Evolutionary conservation across 2,888 invertebrate genomes (phyloP), one percentile per base, ranked within the genome.

Genomic region (Cantharis rufa): DNA sequence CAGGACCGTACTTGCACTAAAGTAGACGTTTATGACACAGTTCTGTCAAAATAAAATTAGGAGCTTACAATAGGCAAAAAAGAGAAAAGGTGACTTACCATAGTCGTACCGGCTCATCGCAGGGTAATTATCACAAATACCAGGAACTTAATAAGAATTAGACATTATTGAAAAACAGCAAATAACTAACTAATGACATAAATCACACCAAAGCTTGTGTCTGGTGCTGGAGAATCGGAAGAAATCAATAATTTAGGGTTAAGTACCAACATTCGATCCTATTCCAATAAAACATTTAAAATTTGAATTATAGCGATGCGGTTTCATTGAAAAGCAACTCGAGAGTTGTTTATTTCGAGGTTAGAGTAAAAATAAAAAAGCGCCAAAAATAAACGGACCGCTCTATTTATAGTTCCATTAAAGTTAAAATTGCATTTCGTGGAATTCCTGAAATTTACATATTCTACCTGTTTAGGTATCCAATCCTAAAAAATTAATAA

Each of bases 391-490:
- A 48, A 48, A 48, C 48, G 48, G n/a, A 48, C 48, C 7, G 48
- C 48, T 48, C 48, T 48, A 48, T 48, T 48, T 48, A 48, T 48
- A 48, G 48, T 48, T 48, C 48, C 48, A 48, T 48, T 48, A 48
- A 48, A 13, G 48, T 48, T 48, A 48, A 48, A 48, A 48, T 48
- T 48, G 48, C 48, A n/a, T 48, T 48, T 48, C 48, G 48, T 7
- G n/a, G 48, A 48, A 48, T 48, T 48, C 48, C 48, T 4, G 7
- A 48, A 48, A 76, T 70, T 69, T 62, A 63, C 32, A 28, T 69
- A 62, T 72, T 62, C 70, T 69, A 72, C 27, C 69, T 71, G 76
- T 61, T 70, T 48, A 70, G 72, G 27, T 70, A 76, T 68, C 63
- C 32, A 32, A 28, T 32, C 32, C 32, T 9, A 27, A 69, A 76